A percentile compares a stretch with the other conserved stretches of the same genome.
Evolutionary conservation across 2,888 invertebrate species (phyloP).

Genomic region (Ametastegia equiseti): DNA sequence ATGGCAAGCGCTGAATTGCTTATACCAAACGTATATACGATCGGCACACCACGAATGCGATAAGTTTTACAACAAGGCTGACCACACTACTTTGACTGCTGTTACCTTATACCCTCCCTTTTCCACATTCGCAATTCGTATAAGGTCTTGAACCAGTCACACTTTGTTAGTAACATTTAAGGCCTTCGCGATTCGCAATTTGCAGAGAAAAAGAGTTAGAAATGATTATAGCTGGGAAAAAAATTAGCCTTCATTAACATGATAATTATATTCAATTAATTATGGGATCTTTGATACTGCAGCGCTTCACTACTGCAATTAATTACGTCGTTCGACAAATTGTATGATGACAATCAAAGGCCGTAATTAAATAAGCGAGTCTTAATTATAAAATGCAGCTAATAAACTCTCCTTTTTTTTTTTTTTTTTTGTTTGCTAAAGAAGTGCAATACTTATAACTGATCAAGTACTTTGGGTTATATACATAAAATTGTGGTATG

Average conservation of each 20-base stretch:
- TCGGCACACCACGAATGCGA: conserved; percentile 7
- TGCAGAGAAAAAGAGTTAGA: not conserved
- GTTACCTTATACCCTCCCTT: not conserved
- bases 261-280: too few relatives aligned
- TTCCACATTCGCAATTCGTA: not conserved
- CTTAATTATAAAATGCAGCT: too few relatives aligned
- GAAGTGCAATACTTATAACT: not conserved
- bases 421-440: not conserved
- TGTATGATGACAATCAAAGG: not conserved
- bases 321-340: not conserved
- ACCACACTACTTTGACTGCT: not conserved
- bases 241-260: too few relatives aligned
- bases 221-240: not conserved
- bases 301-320: too few relatives aligned
- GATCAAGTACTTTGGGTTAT: not conserved
- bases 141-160: not conserved
- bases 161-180: not conserved
- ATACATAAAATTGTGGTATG: not conserved
- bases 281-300: too few relatives aligned
- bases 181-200: not conserved
- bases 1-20: not conserved
- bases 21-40: not conserved
- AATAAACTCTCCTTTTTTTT: not conserved
- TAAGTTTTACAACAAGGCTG: conserved; percentile 35
- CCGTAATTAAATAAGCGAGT: not conserved